Conservation (phyloP, 2,888 invertebrate genomes). For the Caenorhabditis becei region DNA sequence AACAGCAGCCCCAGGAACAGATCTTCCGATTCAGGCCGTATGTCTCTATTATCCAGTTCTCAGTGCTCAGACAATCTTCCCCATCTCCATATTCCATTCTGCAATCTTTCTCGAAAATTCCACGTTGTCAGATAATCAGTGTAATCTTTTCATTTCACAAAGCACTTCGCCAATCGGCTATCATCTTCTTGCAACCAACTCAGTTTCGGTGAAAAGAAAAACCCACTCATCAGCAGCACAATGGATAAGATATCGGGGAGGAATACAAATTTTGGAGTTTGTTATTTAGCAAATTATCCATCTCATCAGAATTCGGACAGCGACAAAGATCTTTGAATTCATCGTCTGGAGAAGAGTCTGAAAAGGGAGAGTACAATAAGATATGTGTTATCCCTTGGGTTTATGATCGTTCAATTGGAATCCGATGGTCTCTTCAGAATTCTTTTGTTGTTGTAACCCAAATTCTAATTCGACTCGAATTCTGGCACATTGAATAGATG, state of each 20-base stretch:
- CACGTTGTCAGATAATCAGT: slow-evolving; percentile 11
- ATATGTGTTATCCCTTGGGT: too few relatives aligned
- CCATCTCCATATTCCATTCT: neutral
- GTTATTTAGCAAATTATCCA: neutral
- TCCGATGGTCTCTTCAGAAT: too few relatives aligned
- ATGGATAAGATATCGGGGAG: slow-evolving; percentile 6
- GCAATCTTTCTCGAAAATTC: neutral
- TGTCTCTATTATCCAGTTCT: too few relatives aligned
- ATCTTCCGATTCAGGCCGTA: too few relatives aligned
- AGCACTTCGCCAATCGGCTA: slow-evolving; percentile 34
- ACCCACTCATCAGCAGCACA: slow-evolving; percentile 22
- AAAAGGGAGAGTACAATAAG: too few relatives aligned
- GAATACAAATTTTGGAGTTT: slow-evolving; percentile 26
- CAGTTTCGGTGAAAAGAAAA: neutral
- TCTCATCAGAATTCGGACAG: neutral
- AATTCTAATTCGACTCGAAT: too few relatives aligned
- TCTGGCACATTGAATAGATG: neutral
- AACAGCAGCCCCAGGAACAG: too few relatives aligned
- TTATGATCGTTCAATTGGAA: too few relatives aligned
- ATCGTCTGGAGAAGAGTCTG: too few relatives aligned
- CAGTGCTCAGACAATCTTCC: too few relatives aligned
- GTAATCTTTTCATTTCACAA: slow-evolving; percentile 32
- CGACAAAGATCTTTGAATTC: too few relatives aligned
- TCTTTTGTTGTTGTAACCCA: too few relatives aligned
- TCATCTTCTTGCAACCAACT: slow-evolving; percentile 23